phyloP scores from a whole-genome alignment of 2,888 invertebrate species.

The Agrotis puta region DNA sequence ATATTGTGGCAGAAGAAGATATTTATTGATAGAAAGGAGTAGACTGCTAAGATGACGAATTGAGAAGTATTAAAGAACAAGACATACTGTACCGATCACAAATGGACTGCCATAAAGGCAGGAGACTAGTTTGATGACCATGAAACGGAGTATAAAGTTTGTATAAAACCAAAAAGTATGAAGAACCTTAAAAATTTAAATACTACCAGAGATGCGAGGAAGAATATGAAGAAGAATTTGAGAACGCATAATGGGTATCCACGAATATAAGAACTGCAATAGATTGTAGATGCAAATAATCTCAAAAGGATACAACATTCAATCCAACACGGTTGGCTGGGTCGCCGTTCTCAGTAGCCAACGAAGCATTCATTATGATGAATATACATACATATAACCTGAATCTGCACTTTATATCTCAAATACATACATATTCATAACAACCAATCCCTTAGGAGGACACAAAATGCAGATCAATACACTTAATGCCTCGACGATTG shows the following conservation, averaged over 20 bases:
- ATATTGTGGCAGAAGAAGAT: too few relatives aligned
- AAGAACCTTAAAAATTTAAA: background rate
- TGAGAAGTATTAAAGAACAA: too few relatives aligned
- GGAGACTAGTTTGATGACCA: background rate
- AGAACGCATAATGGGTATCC: background rate
- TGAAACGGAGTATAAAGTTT: too few relatives aligned
- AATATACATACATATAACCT: constrained; percentile 39
- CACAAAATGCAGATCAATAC: constrained; percentile 38
- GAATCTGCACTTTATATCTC: constrained; percentile 32
- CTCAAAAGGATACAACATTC: constrained; percentile 38
- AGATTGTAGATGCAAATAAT: background rate
- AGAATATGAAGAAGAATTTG: background rate
- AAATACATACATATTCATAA: constrained; percentile 41
- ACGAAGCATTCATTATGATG: constrained; percentile 43
- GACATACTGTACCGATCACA: background rate
- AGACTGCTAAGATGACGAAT: too few relatives aligned
- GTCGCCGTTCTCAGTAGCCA: constrained; percentile 31
- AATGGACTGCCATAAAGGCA: background rate
- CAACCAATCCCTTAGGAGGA: constrained; percentile 34
- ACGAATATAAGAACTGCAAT: background rate
- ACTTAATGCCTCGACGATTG: constrained; percentile 13
- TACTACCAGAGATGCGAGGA: too few relatives aligned
- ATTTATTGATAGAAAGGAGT: too few relatives aligned
- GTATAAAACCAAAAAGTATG: too few relatives aligned
- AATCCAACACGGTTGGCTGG: constrained; percentile 29